Conservation (phyloP, 2,888 invertebrate species). For the Synergus umbraculus region DNA sequence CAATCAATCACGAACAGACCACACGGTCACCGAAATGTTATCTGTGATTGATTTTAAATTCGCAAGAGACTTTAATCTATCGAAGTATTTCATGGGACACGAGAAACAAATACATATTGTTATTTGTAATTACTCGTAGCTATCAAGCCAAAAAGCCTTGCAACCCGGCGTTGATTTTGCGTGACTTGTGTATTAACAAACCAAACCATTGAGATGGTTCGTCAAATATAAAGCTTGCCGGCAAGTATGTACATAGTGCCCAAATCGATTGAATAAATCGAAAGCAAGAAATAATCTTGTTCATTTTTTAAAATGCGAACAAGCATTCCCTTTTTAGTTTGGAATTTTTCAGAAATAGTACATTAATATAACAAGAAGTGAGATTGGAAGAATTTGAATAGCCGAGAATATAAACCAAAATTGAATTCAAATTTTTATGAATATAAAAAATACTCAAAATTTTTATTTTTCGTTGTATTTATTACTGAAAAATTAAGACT, state of each 20-base stretch:
- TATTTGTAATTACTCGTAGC: constrained; percentile 30
- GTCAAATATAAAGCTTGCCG: constrained; percentile 25
- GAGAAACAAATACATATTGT: constrained; percentile 36
- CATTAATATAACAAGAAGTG: no score
- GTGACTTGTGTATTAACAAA: constrained; percentile 37
- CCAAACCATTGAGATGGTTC: constrained; percentile 11
- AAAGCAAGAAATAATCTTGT: not conserved
- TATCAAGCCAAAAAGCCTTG: constrained; percentile 38
- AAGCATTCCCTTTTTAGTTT: not conserved
- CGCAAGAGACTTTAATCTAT: constrained; percentile 19
- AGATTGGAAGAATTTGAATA: no score
- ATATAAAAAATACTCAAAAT: not conserved
- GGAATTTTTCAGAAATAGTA: not conserved
- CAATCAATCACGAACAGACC: constrained; percentile 15
- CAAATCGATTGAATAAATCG: not conserved
- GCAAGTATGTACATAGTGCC: constrained; percentile 13
- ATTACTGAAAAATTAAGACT: constrained; percentile 19
- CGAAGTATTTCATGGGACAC: constrained; percentile 26
- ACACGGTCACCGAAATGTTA: constrained; percentile 14
- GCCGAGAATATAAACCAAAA: not conserved
- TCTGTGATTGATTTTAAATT: constrained; percentile 27
- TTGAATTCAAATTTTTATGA: not conserved
- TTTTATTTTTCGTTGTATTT: constrained; percentile 15
- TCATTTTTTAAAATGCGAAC: not conserved
- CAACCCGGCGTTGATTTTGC: constrained; percentile 29